phyloP scores from a whole-genome alignment of 2,113 vertebrate species.

The Scytalopus superciliaris region DNA sequence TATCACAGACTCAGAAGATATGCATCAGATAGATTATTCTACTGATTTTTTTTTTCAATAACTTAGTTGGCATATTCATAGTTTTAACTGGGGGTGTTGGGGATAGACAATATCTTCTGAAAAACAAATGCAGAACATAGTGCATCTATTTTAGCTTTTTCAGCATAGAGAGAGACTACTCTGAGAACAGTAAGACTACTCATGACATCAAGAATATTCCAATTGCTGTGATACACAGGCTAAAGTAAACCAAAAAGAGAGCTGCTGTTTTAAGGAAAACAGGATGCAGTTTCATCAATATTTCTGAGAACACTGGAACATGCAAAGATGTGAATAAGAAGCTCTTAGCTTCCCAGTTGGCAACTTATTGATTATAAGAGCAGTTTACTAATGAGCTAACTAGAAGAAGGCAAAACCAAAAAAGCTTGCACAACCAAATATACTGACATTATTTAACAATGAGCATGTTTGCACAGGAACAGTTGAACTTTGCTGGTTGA shows the following conservation, averaged over 20 bases:
- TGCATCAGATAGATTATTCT: not conserved
- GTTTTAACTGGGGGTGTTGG: not conserved
- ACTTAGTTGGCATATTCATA: not conserved
- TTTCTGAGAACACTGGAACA: conserved; percentile 55
- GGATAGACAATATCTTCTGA: not conserved
- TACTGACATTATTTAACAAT: conserved; percentile 57
- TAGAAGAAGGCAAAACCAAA: conserved; percentile 39
- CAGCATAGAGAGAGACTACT: not conserved
- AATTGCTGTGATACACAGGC: not conserved
- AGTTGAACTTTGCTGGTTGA: not conserved
- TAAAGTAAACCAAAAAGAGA: not conserved
- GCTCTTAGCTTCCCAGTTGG: conserved; percentile 19
- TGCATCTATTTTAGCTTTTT: not conserved
- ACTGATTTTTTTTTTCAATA: not conserved
- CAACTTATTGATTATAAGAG: conserved; percentile 66
- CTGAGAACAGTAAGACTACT: not conserved
- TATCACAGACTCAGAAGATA: not conserved
- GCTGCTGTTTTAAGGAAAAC: conserved; percentile 22
- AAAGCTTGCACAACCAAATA: conserved; percentile 52
- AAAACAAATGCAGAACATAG: not conserved
- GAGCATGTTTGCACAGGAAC: not conserved
- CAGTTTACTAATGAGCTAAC: conserved; percentile 71
- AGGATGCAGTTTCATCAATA: conserved; percentile 51
- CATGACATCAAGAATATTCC: not conserved
- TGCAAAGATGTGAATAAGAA: conserved; percentile 57